Conservation (phyloP, 2,888 invertebrate species). For the Nezara viridula region DNA sequence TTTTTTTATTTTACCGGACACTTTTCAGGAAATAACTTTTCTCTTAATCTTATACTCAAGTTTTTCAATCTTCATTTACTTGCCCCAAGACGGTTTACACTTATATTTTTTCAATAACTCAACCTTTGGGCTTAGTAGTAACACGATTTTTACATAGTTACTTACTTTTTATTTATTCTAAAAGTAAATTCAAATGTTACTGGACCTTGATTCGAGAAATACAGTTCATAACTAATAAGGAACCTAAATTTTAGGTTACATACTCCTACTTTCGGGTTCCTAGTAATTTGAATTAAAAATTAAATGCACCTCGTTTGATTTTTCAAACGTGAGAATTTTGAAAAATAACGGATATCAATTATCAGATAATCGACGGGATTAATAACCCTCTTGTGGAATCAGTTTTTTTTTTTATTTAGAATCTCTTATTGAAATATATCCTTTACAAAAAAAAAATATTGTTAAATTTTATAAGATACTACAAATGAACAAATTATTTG, state of each 20-base stretch:
- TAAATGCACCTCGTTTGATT: neutral
- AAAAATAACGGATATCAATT: neutral
- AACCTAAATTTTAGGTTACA: neutral
- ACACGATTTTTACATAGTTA: no score
- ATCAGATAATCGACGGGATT: neutral
- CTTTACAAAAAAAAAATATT: no score
- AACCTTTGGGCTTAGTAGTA: no score
- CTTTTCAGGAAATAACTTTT: neutral
- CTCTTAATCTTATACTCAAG: neutral
- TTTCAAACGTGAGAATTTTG: neutral
- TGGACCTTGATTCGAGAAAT: neutral
- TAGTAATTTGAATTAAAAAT: neutral
- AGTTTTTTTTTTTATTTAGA: no score
- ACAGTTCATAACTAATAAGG: neutral
- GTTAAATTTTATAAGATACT: no score
- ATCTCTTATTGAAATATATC: no score
- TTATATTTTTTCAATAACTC: neutral
- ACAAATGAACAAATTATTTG: no score
- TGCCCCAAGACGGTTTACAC: no score
- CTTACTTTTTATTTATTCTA: neutral
- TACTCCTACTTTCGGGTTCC: neutral
- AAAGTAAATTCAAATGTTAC: neutral
- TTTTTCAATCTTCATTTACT: neutral
- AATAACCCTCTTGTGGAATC: no score
- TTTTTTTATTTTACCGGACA: neutral